A percentile compares a stretch with the other conserved stretches of the same genome.
These are phyloP conservation scores for Sebastes steindachneri DNA, from an alignment of 2,797 vertebrate species.

Conservation along the genomic window DNA sequence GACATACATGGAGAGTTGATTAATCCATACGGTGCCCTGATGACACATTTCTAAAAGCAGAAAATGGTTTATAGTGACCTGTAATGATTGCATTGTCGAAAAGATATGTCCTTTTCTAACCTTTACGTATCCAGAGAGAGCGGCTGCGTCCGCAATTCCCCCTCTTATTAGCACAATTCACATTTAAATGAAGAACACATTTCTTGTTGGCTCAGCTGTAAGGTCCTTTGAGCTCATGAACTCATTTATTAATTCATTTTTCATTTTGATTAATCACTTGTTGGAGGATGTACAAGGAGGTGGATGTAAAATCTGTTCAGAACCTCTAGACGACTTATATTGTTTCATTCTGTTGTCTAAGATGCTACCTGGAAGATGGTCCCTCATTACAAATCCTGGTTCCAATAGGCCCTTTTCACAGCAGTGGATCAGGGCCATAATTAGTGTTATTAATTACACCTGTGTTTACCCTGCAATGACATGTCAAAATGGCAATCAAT, in stretches of 20 bases:
- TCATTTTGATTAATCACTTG: constrained; percentile 23
- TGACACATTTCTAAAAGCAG: not conserved
- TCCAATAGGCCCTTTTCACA: not conserved
- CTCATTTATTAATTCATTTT: constrained; percentile 6
- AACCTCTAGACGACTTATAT: not conserved
- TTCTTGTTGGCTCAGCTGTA: not conserved
- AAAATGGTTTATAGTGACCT: not conserved
- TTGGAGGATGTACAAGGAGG: not conserved
- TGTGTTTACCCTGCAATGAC: no score
- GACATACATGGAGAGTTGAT: not conserved
- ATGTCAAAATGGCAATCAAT: no score
- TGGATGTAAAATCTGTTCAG: not conserved
- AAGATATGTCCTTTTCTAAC: not conserved
- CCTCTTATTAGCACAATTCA: not conserved
- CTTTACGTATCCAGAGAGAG: not conserved
- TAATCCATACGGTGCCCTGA: not conserved
- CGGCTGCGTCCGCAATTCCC: no score
- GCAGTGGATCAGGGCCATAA: no score
- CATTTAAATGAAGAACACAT: constrained; percentile 14
- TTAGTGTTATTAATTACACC: no score
- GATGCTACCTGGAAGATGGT: not conserved
- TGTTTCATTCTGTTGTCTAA: not conserved
- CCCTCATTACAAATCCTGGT: not conserved
- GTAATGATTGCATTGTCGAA: not conserved
- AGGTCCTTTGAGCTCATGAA: not conserved